These are phyloP conservation scores for Chorisops tibialis DNA, from an alignment of 2,888 invertebrate species.

Conservation along the genomic window DNA sequence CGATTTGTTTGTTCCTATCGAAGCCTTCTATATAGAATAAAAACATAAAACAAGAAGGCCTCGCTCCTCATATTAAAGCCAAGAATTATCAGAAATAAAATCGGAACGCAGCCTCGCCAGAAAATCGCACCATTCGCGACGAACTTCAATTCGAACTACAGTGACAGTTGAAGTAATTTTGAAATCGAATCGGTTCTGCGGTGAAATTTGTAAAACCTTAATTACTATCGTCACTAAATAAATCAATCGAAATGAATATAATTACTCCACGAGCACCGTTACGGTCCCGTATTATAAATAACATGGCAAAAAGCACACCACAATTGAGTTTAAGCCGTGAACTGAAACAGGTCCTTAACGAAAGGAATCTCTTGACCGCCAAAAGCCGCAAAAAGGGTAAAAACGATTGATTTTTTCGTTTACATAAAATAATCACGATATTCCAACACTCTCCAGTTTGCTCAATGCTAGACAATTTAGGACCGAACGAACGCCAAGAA, in stretches of 20 bases:
- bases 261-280: slow-evolving; percentile 6
- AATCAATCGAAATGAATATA: slow-evolving; percentile 6
- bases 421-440: background rate
- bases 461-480: slow-evolving; percentile 54
- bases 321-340: slow-evolving; percentile 58
- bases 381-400: slow-evolving; percentile 59
- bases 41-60: no score
- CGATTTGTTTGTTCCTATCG: no score
- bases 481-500: slow-evolving; percentile 40
- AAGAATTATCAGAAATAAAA: no score
- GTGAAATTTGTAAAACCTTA: no score
- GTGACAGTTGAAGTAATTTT: slow-evolving; percentile 1
- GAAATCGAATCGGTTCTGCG: background rate
- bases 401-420: background rate
- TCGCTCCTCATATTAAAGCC: no score
- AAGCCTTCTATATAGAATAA: no score
- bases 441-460: slow-evolving; percentile 52
- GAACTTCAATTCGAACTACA: no score
- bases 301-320: slow-evolving; percentile 49
- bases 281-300: background rate
- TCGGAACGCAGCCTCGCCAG: no score
- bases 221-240: no score
- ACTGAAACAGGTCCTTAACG: slow-evolving; percentile 59
- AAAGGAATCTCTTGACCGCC: slow-evolving; percentile 61
- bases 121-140: no score